Conservation (phyloP, 2,797 vertebrate species). For the Phoxinus dragarum region DNA sequence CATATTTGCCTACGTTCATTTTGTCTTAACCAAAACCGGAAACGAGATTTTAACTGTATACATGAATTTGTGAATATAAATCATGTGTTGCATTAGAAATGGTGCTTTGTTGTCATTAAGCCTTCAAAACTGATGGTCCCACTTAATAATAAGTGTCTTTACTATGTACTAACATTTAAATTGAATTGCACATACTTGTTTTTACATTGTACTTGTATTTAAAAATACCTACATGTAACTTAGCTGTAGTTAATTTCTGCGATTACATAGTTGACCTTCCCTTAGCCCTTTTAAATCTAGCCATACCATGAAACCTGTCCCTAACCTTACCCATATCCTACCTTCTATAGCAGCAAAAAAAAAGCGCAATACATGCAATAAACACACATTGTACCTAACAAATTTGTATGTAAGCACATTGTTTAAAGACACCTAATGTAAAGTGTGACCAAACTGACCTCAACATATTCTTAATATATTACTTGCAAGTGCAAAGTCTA, state of each 20-base stretch:
- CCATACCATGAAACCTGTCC: background rate
- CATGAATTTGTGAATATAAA: slow-evolving; percentile 11
- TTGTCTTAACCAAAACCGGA: background rate
- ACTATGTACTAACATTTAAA: background rate
- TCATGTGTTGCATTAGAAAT: slow-evolving; percentile 2
- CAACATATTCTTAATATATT: slow-evolving; percentile 2
- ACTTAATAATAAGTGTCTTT: background rate
- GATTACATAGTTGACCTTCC: background rate
- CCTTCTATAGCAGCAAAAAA: background rate
- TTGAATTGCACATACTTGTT: background rate
- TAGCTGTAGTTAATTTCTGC: background rate
- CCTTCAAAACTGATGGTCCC: background rate
- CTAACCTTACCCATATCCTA: background rate
- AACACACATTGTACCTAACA: background rate
- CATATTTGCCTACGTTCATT: background rate
- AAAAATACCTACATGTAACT: background rate
- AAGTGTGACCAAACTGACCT: background rate
- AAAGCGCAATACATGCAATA: background rate
- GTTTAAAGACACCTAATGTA: background rate
- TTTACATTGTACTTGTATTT: background rate
- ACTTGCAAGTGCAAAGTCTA: slow-evolving; percentile 60
- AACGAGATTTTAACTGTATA: background rate
- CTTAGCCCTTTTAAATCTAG: background rate
- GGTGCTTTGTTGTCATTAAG: background rate
- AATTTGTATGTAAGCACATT: background rate